phyloP scores from a whole-genome alignment of 2,888 invertebrate species.

The Hemistola chrysoprasaria region DNA sequence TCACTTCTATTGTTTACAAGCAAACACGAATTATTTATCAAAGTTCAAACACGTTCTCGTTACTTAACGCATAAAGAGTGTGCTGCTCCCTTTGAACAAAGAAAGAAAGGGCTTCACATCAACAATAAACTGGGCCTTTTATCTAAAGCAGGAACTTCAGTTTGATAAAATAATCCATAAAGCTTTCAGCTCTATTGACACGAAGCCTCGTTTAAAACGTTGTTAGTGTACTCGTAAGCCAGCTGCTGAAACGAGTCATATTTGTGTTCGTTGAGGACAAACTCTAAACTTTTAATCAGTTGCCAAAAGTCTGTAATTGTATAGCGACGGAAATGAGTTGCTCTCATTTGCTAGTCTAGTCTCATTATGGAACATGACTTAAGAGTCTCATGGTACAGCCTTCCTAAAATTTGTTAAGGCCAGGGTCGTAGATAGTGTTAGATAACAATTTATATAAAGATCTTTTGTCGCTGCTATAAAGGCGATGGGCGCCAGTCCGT shows the following conservation, averaged over 20 bases:
- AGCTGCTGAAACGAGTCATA: background rate
- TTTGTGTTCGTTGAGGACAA: constrained; percentile 1
- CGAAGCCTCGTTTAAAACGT: constrained; percentile 1
- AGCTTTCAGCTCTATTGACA: constrained; percentile 1
- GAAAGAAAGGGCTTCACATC: too few relatives aligned
- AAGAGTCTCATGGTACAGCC: too few relatives aligned
- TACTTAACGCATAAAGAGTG: too few relatives aligned
- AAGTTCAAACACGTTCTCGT: too few relatives aligned
- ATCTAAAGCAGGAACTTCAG: constrained; percentile 1
- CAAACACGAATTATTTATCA: too few relatives aligned
- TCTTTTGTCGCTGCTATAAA: too few relatives aligned
- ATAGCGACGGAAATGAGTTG: constrained; percentile 2
- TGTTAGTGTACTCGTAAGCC: constrained; percentile 1
- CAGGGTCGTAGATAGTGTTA: too few relatives aligned
- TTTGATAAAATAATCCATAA: background rate
- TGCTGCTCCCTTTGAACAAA: too few relatives aligned
- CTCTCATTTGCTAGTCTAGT: constrained; percentile 7
- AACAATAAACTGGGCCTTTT: background rate
- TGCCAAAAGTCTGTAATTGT: background rate
- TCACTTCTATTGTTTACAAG: too few relatives aligned
- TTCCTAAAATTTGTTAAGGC: too few relatives aligned
- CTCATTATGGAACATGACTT: background rate
- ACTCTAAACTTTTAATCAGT: constrained; percentile 8
- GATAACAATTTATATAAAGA: too few relatives aligned
- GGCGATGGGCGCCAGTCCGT: too few relatives aligned